Base-by-base conservation (phyloP, 2,113 vertebrate genomes). In the Lepus timidus region DNA sequence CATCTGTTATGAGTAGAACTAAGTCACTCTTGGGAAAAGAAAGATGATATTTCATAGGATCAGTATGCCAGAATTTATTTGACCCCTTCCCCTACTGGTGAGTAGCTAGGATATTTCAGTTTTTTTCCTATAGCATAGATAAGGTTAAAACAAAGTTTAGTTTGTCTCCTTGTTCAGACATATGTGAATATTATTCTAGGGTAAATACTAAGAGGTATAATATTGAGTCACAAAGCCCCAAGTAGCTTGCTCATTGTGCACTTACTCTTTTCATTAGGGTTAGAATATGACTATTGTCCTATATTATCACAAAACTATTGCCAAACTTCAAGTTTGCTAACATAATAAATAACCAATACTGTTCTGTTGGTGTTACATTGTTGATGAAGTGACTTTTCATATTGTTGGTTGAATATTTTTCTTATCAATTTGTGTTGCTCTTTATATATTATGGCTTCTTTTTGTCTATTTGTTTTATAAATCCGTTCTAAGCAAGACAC, bases 401-500 rank as follows among this genome's bases (percentile, higher is more conserved):
- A 92, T 55, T 27, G 1, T 55, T 52, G 64, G 27, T 88, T 84
- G 27, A 49, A 44, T 31, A 29, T 39, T 68, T 84, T 90, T 84
- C 49, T 82, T 89, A 58, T 20, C 84, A 49, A 73, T 58, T 84
- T 89, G 7, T 64, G 1, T 22, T 71, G 29, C 76, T 96, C 11
- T 88, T 92, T 90, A 62, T 17, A 85, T 90, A 58, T 68, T 51
- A 80, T 70, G 23, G 33, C 12, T 62, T 68, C 9, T 84, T 88
- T 95, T 75, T 78, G 51, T 61, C 52, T n/a, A n/a, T 36, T 36
- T 76, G 6, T 25, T 17, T 33, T n/a, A 29, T 3, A 33, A 67
- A n/a, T n/a, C n/a, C n/a, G n/a, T n/a, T n/a, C n/a, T n/a, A 27
- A 12, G 1, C 62, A 8, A 10, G 65, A 84, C 31, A 33, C 76